Conservation (phyloP, 2,888 invertebrate species). For the Xanthia togata region DNA sequence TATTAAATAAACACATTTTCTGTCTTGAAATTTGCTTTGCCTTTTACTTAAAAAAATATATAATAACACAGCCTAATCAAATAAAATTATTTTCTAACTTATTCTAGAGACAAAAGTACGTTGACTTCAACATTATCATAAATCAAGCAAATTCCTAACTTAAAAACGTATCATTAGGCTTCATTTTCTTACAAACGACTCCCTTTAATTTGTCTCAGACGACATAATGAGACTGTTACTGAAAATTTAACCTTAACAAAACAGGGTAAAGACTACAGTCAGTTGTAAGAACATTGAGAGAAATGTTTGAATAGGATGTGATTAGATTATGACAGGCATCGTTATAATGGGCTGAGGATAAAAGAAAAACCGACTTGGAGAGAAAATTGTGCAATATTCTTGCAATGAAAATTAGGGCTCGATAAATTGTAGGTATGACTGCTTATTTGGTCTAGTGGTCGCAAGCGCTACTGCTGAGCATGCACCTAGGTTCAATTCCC, state of each 20-base stretch:
- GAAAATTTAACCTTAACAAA: slow-evolving; percentile 59
- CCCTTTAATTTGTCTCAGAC: slow-evolving; percentile 65
- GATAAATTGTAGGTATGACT: background rate
- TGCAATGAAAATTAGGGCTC: slow-evolving; percentile 1
- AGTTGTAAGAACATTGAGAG: slow-evolving; percentile 32
- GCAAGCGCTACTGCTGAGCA: no score
- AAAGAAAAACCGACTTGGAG: slow-evolving; percentile 24
- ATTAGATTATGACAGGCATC: slow-evolving; percentile 66
- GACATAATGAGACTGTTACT: slow-evolving; percentile 65
- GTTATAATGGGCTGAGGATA: slow-evolving; percentile 40
- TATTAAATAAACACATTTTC: background rate
- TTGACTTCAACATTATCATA: slow-evolving; percentile 18
- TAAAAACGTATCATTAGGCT: slow-evolving; percentile 62
- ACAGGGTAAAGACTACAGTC: slow-evolving; percentile 57
- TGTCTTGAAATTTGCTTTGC: background rate
- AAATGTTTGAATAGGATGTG: slow-evolving; percentile 62
- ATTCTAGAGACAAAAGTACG: background rate
- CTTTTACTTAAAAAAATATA: slow-evolving; percentile 4
- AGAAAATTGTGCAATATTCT: slow-evolving; percentile 31
- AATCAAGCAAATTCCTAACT: slow-evolving; percentile 46
- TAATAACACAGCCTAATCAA: background rate
- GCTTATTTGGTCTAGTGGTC: no score
- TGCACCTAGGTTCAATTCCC: no score
- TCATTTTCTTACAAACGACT: slow-evolving; percentile 57
- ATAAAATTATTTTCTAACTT: slow-evolving; percentile 5